phyloP scores from a whole-genome alignment of 1,140 invertebrate species.

The Hirudo medicinalis region DNA sequence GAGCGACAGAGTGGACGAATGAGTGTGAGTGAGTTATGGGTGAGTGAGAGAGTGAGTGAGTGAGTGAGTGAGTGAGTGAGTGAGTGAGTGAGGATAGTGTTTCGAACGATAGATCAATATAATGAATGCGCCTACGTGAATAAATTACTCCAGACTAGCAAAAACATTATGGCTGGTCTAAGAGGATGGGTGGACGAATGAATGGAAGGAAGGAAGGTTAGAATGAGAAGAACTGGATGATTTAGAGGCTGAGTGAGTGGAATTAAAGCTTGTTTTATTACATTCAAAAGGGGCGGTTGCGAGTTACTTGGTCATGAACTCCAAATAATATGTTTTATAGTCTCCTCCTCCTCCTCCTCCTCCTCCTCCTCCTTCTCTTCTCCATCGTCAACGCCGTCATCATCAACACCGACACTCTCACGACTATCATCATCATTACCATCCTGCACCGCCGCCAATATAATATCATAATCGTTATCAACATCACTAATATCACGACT shows the following conservation, averaged over 20 bases:
- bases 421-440: not conserved
- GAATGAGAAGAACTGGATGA: too few species aligned
- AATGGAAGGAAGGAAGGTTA: too few species aligned
- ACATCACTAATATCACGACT: not conserved
- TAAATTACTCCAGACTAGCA: too few species aligned
- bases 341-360: too few species aligned
- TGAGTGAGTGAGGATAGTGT: not conserved
- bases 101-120: not conserved
- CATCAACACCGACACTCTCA: not conserved
- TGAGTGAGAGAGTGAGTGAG: not conserved
- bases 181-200: too few species aligned
- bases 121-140: not conserved
- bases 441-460: not conserved
- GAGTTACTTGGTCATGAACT: too few species aligned
- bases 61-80: not conserved
- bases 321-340: too few species aligned
- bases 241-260: too few species aligned
- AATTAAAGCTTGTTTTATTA: too few species aligned
- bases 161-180: too few species aligned
- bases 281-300: too few species aligned
- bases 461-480: slow-evolving; percentile 6
- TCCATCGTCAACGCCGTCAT: not conserved
- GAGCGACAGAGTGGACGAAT: not conserved
- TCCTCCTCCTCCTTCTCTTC: not conserved
- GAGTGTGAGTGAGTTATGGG: not conserved